These are phyloP conservation scores for Theocolax elegans DNA, from an alignment of 1,140 invertebrate genomes.

Conservation along the genomic window DNA sequence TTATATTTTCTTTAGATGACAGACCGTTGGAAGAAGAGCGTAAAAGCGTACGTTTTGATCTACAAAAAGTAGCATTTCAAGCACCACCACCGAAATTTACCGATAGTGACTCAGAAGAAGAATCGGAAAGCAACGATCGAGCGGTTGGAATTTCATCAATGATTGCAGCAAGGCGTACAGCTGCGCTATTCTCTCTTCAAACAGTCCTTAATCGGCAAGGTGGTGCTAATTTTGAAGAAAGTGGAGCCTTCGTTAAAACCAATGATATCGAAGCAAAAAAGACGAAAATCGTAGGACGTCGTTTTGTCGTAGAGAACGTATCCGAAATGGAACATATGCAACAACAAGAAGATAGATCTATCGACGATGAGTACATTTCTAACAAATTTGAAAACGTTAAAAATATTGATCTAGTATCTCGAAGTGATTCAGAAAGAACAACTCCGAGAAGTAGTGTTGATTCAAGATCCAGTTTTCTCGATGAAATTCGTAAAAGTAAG, in stretches of 20 bases:
- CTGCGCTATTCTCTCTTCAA: slow-evolving; percentile 17
- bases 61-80: slow-evolving; percentile 62
- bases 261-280: slow-evolving; percentile 43
- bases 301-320: slow-evolving; percentile 63
- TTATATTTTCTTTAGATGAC: slow-evolving; percentile 59
- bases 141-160: slow-evolving; percentile 46
- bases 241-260: slow-evolving; percentile 27
- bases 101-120: slow-evolving; percentile 70
- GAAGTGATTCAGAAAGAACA: slow-evolving; percentile 55
- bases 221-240: not conserved
- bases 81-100: slow-evolving; percentile 49
- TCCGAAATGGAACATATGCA: slow-evolving; percentile 60
- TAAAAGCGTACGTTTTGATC: slow-evolving; percentile 77
- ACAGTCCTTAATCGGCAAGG: slow-evolving; percentile 25
- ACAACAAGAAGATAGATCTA: slow-evolving; percentile 52
- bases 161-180: slow-evolving; percentile 19
- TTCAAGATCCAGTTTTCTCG: slow-evolving; percentile 46
- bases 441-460: slow-evolving; percentile 46
- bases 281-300: slow-evolving; percentile 53
- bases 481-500: slow-evolving; percentile 50
- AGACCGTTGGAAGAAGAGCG: slow-evolving; percentile 74
- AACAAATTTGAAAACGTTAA: slow-evolving; percentile 57
- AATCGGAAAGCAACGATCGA: slow-evolving; percentile 44
- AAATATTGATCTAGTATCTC: slow-evolving; percentile 61
- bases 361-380: slow-evolving; percentile 47